phyloP scores from a whole-genome alignment of 2,113 vertebrate species.

The Phyllopteryx taeniolatus region DNA sequence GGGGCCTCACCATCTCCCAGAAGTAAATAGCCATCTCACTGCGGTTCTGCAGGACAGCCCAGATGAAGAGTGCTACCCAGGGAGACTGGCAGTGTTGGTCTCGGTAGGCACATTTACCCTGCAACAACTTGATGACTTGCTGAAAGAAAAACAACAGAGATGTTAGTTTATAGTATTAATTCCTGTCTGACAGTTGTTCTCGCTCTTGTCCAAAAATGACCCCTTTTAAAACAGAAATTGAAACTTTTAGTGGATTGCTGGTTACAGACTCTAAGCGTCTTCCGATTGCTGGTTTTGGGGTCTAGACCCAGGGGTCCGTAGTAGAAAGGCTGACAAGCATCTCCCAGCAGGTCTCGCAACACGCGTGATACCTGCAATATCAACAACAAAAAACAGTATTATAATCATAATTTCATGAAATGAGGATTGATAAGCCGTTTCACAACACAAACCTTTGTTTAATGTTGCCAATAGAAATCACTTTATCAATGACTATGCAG shows the following conservation, averaged over 20 bases:
- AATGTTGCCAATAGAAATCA: too few relatives aligned
- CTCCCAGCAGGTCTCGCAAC: slow-evolving; percentile 73
- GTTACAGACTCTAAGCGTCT: slow-evolving; percentile 56
- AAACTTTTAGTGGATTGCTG: neutral
- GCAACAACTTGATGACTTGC: slow-evolving; percentile 49
- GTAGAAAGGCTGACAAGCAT: slow-evolving; percentile 77
- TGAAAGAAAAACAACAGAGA: slow-evolving; percentile 8
- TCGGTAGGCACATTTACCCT: slow-evolving; percentile 27
- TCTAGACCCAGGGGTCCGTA: slow-evolving; percentile 40
- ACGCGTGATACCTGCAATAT: slow-evolving; percentile 70
- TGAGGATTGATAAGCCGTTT: too few relatives aligned
- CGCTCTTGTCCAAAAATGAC: neutral
- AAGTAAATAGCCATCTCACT: slow-evolving; percentile 82
- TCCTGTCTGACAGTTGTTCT: neutral
- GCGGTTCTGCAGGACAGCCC: slow-evolving; percentile 82
- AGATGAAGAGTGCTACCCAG: slow-evolving; percentile 81
- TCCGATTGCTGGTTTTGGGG: slow-evolving; percentile 18
- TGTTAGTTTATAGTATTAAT: neutral
- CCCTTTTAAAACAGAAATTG: neutral
- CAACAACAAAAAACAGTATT: neutral
- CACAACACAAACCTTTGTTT: too few relatives aligned
- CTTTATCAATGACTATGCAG: too few relatives aligned
- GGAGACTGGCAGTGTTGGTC: slow-evolving; percentile 53
- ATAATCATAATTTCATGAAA: too few relatives aligned
- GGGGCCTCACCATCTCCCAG: slow-evolving; percentile 82